Conservation (phyloP, 2,888 invertebrate species). For the Bugula neritina region DNA sequence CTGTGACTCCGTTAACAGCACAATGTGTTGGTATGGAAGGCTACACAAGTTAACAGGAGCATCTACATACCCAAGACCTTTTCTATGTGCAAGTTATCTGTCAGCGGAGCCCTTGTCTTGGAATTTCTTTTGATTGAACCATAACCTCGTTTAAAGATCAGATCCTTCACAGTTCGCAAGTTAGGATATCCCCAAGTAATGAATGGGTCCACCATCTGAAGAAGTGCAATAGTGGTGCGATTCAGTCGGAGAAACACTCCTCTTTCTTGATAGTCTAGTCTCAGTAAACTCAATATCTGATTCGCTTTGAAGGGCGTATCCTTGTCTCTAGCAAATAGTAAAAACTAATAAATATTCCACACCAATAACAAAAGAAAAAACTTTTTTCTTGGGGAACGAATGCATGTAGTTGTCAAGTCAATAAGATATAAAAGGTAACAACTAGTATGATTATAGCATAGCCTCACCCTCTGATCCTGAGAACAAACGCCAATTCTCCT, state of each 20-base stretch:
- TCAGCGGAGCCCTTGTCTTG: slow-evolving; percentile 2
- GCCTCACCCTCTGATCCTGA: not conserved
- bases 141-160: slow-evolving; percentile 13
- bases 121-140: not conserved
- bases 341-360: too few species aligned
- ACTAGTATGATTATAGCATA: too few species aligned
- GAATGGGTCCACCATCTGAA: slow-evolving; percentile 2
- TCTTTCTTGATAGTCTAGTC: not conserved
- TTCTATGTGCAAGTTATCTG: not conserved
- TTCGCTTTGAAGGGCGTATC: slow-evolving; percentile 14
- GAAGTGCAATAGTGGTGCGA: not conserved
- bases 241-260: slow-evolving; percentile 16
- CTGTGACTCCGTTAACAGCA: too few species aligned
- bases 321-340: not conserved
- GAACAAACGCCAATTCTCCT: slow-evolving; percentile 23
- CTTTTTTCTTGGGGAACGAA: too few species aligned
- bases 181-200: slow-evolving; percentile 19
- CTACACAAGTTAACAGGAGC: not conserved
- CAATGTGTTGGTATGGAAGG: too few species aligned
- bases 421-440: too few species aligned
- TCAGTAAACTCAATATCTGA: not conserved
- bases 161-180: slow-evolving; percentile 4
- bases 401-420: too few species aligned
- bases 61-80: not conserved
- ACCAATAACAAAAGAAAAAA: too few species aligned